Evolutionary conservation across 2,888 invertebrate genomes (phyloP), one percentile per base, ranked within the genome.

Genomic region (Ophion obscuratus): DNA sequence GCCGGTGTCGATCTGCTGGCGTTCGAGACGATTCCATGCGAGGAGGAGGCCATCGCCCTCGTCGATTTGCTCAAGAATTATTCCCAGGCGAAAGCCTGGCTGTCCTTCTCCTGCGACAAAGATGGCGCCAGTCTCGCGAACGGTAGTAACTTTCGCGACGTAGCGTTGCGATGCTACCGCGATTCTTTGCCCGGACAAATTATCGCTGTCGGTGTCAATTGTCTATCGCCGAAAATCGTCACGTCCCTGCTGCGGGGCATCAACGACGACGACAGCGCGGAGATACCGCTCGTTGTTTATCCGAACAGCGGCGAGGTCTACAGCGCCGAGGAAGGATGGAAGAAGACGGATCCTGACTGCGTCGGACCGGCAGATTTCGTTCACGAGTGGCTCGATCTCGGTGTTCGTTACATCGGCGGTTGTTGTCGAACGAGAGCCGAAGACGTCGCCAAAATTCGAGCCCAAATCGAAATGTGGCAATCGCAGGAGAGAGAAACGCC

Each of bases 231-330:
- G 0, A 93, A 95, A 88, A 94, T 95, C 90, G 96, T 97, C 7
- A 95, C 95, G 20, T 92, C 95, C 0, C 94, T 98, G 70, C 94
- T 97, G 66, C 94, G 95, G 88, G 94, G 95, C 66, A 93, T 96
- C 88, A 96, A 96, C 89, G 95, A 95, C 89, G 94, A 94, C 17
- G 94, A 94, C 44, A 93, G 95, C 20, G 92, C 93, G 59, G 94
- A 93, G 75, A 95, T 98, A 84, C 97, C 98, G 2, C 95, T 98
- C 80, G 96, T 99, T 82, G 98, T 97, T 40, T 99, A 99, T 94
- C 98, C 99, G 4, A 99, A 99, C 94, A 98, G 98, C 91, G 99
- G 99, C 76, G 98, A 98, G 94, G 96, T 95, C 92, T 98, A 97
- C 95, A 96, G 96, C 90, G 95, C 96, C 79, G 95, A 96, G 91